These are phyloP conservation scores for Clarias pachynema DNA, from an alignment of 2,797 vertebrate species.

Conservation along the genomic window DNA sequence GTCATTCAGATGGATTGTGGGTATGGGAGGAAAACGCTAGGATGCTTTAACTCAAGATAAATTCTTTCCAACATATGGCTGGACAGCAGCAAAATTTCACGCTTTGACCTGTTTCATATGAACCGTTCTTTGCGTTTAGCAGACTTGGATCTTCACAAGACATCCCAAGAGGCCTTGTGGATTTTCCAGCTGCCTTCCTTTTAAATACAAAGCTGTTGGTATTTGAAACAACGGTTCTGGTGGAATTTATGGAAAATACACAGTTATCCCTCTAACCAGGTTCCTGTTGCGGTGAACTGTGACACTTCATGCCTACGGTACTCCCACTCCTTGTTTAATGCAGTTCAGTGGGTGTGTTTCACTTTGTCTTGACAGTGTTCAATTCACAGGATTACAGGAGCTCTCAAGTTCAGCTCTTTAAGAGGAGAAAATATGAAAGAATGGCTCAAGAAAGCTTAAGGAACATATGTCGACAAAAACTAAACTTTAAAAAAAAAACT, in stretches of 20 bases:
- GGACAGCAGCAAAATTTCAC: conserved; percentile 68
- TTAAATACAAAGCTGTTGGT: conserved; percentile 71
- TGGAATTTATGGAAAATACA: conserved; percentile 65
- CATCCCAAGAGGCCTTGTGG: conserved; percentile 68
- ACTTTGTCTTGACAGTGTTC: conserved; percentile 49
- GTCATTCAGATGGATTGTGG: conserved; percentile 33
- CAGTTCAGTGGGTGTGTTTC: conserved; percentile 54
- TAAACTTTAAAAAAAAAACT: neutral
- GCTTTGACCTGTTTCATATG: conserved; percentile 67
- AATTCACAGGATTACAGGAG: conserved; percentile 39
- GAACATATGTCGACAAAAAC: neutral
- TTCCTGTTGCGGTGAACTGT: conserved; percentile 63
- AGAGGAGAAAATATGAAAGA: neutral
- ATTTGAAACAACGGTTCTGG: conserved; percentile 62
- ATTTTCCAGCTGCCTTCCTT: conserved; percentile 73
- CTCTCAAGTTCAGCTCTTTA: conserved; percentile 42
- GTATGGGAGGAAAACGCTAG: conserved; percentile 49
- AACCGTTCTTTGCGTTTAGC: conserved; percentile 69
- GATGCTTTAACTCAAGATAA: conserved; percentile 57
- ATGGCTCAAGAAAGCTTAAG: neutral
- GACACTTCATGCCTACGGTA: conserved; percentile 60
- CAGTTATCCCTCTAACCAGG: conserved; percentile 62
- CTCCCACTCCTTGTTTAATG: conserved; percentile 60
- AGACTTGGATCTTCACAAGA: conserved; percentile 69
- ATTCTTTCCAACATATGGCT: conserved; percentile 59